Conservation (phyloP, 2,113 vertebrate species). For the Cnemophilus loriae region DNA sequence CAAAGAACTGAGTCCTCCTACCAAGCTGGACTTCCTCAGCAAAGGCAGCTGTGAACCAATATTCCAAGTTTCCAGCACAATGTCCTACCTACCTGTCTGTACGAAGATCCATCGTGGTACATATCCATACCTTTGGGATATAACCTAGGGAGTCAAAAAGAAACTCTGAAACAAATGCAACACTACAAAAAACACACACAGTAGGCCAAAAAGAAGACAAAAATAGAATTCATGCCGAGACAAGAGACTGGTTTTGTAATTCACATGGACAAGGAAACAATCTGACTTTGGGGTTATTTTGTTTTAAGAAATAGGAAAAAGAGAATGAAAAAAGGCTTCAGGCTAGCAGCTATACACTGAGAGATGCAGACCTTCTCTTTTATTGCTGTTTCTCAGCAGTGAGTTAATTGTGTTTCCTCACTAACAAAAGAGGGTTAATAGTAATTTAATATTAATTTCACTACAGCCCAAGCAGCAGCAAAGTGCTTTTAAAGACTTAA, state of each 20-base stretch:
- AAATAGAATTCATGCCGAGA: not conserved
- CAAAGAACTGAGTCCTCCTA: not conserved
- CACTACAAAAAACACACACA: not conserved
- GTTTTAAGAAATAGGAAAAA: not conserved
- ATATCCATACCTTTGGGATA: conserved; percentile 87
- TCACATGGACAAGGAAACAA: fast-evolving
- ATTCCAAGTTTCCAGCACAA: not conserved
- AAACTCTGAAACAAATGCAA: not conserved
- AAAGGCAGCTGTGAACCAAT: not conserved
- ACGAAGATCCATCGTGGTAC: conserved; percentile 80
- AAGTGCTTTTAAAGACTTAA: not conserved
- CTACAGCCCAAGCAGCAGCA: not conserved
- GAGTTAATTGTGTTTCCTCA: not conserved
- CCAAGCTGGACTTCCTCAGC: not conserved
- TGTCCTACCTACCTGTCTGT: conserved; percentile 75
- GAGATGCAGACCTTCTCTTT: not conserved
- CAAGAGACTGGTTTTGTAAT: not conserved
- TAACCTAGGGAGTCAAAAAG: conserved; percentile 74
- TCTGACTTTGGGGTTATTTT: not conserved
- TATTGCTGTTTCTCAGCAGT: not conserved
- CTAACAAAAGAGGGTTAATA: not conserved
- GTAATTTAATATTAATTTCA: not conserved
- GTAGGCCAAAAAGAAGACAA: not conserved
- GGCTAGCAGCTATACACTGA: not conserved
- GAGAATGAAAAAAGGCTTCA: not conserved